Evolutionary conservation across 37 sponge, comb jelly and placozoan genomes (phyloP), one percentile per base, ranked within the genome.

Genomic region (Cladorhizidae sp.): DNA sequence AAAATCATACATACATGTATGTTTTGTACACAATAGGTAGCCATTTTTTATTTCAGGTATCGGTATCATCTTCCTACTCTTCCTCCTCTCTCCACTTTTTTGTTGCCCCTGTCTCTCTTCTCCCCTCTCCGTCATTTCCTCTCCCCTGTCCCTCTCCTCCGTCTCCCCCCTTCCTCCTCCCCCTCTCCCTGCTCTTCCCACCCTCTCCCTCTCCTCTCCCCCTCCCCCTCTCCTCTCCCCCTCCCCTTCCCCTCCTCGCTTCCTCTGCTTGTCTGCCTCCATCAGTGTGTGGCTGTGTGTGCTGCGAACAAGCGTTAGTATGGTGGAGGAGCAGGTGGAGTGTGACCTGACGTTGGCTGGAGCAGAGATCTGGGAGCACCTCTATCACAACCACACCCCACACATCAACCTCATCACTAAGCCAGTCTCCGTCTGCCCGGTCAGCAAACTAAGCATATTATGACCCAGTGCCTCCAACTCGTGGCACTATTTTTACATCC

Each of bases 341-440:
- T n/a, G 75, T 40, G 70, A 87, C 20, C 22, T 87, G 43, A 52
- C 82, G 21, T 50, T 81, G 29, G 82, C 71, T 6, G 45, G 70
- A 7, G 52, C 61, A 14, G 82, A 87, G 57, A n/a, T 87, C n/a
- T 76, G 76, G 88, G 88, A 87, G 63, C 80, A 68, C 72, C 52
- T 87, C 62, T 81, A 87, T 45, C 69, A 67, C 40, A 87, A 87
- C 57, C 74, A 77, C 31, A 71, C 85, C 29, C 43, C 17, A 41
- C 65, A 57, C 40, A 42, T 81, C 20, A 51, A 70, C 40, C 42
- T 52, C 63, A 87, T 87, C 82, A 76, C 81, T 21, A 78, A 69
- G 21, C 88, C 88, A 17, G 88, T 81, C 35, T 80, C 88, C 33
- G 51, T 80, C 63, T 40, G 32, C 20, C 82, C 82, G 28, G 88